Base-by-base conservation (phyloP, 2,888 invertebrate species). In the Callyntrura guangdongensis region DNA sequence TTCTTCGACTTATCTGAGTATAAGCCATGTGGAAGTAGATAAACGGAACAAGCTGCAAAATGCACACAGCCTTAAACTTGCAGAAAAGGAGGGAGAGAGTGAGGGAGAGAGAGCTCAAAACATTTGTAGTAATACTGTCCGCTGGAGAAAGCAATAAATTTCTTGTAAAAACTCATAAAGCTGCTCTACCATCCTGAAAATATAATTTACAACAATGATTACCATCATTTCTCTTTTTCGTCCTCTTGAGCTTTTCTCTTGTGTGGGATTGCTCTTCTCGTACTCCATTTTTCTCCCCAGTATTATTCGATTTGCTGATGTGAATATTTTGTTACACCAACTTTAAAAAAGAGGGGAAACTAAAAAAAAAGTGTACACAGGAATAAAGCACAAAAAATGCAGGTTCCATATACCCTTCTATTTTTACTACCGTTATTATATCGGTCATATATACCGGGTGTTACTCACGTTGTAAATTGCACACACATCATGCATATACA, bases 171-270 rank as follows among this genome's bases (percentile, higher is more conserved):
- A 84, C 89, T 89, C 89, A 89, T 89, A 89, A 89, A 77, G 67
- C 89, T 77, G 69, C 83, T 85, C 72, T 49, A 85, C 85, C 67
- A 69, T 83, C 72, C 77, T 61, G 77, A 89, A 89, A 89, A 85
- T 89, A 89, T 85, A 89, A 89, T 89, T 89, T 89, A 89, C 85
- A 89, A 84, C 89, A 85, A 89, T 89, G 84, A 85, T 89, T 77
- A 89, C 69, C 89, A 77, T 85, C 69, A 64, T 89, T 77, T 64
- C 85, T 88, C 79, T 83, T 81, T 83, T 81, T 81, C 56, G 36
- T 74, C 83, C 77, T 74, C 49, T 83, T 53, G 67, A 69, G 84
- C 27, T 67, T 69, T 69, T 53, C 45, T 77, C 14, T 36, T 82
- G 45, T 45, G 36, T 61, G 81, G 53, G 45, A 74, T 74, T 77